Evolutionary conservation across 2,888 invertebrate species (phyloP), one percentile per base, ranked within the genome.

Genomic region (Eristalinus sepulchralis): DNA sequence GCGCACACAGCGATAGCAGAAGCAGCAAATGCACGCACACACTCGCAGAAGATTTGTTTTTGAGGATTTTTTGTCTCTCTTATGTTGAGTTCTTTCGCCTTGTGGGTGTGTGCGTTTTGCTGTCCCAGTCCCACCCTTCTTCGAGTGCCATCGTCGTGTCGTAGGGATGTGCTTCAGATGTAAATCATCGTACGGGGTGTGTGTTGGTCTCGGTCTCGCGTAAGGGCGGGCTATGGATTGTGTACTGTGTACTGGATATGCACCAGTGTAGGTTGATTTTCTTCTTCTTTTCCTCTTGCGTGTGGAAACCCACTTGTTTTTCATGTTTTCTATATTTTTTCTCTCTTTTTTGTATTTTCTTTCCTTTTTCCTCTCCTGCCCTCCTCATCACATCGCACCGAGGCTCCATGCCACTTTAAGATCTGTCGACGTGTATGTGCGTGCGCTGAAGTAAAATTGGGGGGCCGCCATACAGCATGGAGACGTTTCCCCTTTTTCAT

Each of bases 81-180:
- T 55, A 3, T 39, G 13, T 5, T 39, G 6, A n/a, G n/a, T 47
- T 17, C 47, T 47, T 17, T 47, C 6, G 47, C 39, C n/a, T 13
- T 39, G 47, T 60, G 20, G 36, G n/a, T 22, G 20, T 73, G 53
- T 78, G 73, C 53, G 59, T 31, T 27, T 63, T 68, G 27, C 53
- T 71, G 31, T 70, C 72, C 78, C 78, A 17, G 47, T 47, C 47
- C 47, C 47, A 47, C 47, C 47, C 47, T 17, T 11, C 11, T 5
- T 2, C 1, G 1, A 4, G 6, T n/a, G n/a, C 17, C 5, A 5
- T 6, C 27, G 5, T 17, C 11, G n/a, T 57, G 34, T 47, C 57
- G 60, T 22, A 70, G 59, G 59, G 70, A 79, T 83, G 73, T 83
- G 72, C 47, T 17, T 17, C 47, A n/a, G n/a, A n/a, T 17, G 3